A percentile compares a stretch with the other conserved stretches of the same genome.
phyloP scores from a whole-genome alignment of 2,113 vertebrate species.

The Lagopus muta region DNA sequence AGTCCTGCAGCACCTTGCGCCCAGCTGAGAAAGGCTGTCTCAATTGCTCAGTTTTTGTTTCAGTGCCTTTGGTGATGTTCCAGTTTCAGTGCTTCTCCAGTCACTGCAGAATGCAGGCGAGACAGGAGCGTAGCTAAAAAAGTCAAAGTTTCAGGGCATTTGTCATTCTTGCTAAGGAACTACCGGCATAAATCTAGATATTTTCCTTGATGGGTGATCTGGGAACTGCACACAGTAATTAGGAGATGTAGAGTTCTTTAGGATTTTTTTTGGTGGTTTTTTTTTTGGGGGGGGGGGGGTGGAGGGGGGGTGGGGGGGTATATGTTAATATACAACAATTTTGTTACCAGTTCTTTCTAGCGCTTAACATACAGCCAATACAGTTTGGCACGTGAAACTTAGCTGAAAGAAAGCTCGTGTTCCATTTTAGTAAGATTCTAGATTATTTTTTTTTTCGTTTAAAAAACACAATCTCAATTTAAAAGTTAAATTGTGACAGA shows the following conservation, averaged over 20 bases:
- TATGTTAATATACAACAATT: neutral
- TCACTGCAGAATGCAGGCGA: neutral
- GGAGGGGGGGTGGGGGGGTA: no score
- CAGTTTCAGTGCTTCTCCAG: neutral
- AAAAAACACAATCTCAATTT: constrained; percentile 19
- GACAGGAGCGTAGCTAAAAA: neutral
- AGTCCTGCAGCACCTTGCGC: neutral
- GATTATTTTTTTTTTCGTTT: constrained; percentile 16
- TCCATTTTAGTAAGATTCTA: constrained; percentile 36
- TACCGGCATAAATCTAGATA: neutral
- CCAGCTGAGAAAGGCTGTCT: neutral
- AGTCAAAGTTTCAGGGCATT: neutral
- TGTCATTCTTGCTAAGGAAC: neutral
- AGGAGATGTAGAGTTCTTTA: neutral
- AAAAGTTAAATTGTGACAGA: constrained; percentile 60
- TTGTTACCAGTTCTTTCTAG: neutral
- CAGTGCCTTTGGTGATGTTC: neutral
- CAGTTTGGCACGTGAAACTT: neutral
- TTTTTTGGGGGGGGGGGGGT: neutral
- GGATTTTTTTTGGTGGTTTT: neutral
- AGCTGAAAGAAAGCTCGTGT: constrained; percentile 7
- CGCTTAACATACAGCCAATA: constrained; percentile 5
- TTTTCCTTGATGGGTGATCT: neutral
- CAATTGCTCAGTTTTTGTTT: neutral
- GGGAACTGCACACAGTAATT: neutral